Percentiles rank a stretch among this genome's conserved stretches.
phyloP scores from a whole-genome alignment of 92 coral and sea anemone species.

The Umimayanthus chanpuru region DNA sequence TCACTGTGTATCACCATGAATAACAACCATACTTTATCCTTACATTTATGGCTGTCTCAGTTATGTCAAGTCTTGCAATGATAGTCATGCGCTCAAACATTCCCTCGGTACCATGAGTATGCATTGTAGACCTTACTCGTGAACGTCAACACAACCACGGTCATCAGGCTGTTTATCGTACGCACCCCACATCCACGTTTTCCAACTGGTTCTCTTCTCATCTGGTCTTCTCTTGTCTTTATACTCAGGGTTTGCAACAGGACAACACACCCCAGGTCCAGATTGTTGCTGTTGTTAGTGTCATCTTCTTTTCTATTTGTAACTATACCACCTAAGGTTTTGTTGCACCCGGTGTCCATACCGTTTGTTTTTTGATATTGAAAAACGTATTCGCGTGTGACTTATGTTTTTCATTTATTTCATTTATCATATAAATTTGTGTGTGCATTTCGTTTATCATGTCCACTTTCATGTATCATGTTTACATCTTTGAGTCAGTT shows the following conservation, averaged over 20 bases:
- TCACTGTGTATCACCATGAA: too few relatives aligned
- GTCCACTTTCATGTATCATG: too few relatives aligned
- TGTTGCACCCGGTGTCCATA: background rate
- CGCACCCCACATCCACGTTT: background rate
- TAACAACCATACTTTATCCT: background rate
- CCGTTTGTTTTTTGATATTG: background rate
- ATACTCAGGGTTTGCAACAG: slow-evolving; percentile 25
- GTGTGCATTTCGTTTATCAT: too few relatives aligned
- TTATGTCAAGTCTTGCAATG: too few relatives aligned
- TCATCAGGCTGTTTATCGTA: background rate
- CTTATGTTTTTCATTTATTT: background rate
- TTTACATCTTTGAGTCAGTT: background rate
- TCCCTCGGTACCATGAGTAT: background rate
- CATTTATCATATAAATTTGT: too few relatives aligned
- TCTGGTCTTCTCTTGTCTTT: slow-evolving; percentile 25
- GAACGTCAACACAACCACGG: background rate
- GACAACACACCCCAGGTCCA: slow-evolving; percentile 37
- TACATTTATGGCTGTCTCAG: too few relatives aligned
- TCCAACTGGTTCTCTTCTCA: background rate
- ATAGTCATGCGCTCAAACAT: too few relatives aligned
- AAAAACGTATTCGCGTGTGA: background rate
- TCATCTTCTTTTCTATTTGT: background rate
- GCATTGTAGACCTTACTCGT: background rate
- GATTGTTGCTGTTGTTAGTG: slow-evolving; percentile 34
- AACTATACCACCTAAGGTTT: background rate